Conservation (phyloP, 2,797 vertebrate genomes). For the Leuciscus waleckii region DNA sequence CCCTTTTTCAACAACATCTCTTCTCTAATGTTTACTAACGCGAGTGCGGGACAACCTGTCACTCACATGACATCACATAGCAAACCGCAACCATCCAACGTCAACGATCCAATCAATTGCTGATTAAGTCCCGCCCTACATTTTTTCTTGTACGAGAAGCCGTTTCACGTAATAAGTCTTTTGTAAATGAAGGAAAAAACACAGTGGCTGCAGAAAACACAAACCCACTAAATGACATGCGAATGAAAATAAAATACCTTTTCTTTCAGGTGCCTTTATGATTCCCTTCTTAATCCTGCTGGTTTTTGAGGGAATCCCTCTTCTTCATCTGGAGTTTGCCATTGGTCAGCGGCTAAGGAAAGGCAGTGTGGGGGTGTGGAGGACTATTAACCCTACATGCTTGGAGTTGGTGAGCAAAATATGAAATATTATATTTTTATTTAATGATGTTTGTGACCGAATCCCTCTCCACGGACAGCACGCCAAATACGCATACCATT, state of each 20-base stretch:
- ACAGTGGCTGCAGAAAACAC: neutral
- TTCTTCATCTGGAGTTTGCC: conserved; percentile 90
- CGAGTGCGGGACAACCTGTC: no score
- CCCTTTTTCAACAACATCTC: neutral
- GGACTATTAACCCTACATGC: conserved; percentile 82
- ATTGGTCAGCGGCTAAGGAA: conserved; percentile 89
- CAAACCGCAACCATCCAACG: no score
- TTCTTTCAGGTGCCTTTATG: conserved; percentile 88
- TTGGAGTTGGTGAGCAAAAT: conserved; percentile 82
- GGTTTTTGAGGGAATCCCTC: conserved; percentile 87
- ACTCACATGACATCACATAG: no score
- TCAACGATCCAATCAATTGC: no score
- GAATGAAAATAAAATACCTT: neutral
- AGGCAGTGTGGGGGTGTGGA: conserved; percentile 87
- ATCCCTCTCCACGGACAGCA: no score
- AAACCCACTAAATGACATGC: neutral
- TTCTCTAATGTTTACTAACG: neutral
- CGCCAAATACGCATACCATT: no score
- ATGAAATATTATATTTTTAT: neutral
- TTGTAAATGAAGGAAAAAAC: no score
- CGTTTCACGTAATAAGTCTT: no score
- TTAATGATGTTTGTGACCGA: no score
- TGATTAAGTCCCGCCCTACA: no score
- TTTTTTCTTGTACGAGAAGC: no score
- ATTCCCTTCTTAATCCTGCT: conserved; percentile 92